A percentile compares a stretch with the other conserved stretches of the same genome.
Conservation (phyloP, 2,797 vertebrate species). For the Argentina silus region DNA sequence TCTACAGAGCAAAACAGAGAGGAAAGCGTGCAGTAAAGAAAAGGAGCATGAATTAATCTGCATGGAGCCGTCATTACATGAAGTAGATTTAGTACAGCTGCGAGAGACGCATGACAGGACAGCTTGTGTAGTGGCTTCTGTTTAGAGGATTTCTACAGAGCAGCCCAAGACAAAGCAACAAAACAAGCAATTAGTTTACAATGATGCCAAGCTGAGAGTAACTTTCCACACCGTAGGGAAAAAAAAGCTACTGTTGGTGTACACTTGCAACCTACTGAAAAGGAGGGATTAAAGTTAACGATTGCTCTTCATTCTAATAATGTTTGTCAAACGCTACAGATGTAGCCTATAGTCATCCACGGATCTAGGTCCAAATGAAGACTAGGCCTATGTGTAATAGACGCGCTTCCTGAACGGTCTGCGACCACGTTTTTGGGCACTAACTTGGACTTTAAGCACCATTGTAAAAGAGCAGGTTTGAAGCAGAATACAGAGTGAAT, state of each 20-base stretch:
- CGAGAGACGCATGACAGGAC: constrained; percentile 24
- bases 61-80: constrained; percentile 30
- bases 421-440: neutral
- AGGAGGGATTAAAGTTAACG: constrained; percentile 15
- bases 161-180: constrained; percentile 35
- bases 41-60: constrained; percentile 35
- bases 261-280: neutral
- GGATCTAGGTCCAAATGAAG: neutral
- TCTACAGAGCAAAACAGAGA: constrained; percentile 53
- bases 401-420: constrained; percentile 4
- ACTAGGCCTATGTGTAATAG: neutral
- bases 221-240: neutral
- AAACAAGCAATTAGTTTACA: constrained; percentile 41
- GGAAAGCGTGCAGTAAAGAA: constrained; percentile 33
- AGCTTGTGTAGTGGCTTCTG: constrained; percentile 23
- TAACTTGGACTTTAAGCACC: constrained; percentile 11
- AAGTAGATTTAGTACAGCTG: constrained; percentile 30
- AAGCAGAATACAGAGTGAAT: constrained; percentile 7
- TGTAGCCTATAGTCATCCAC: neutral
- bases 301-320: neutral
- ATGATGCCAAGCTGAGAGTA: constrained; percentile 31
- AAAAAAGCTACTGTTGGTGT: neutral
- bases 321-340: neutral
- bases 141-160: constrained; percentile 31
- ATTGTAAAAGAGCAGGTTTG: constrained; percentile 18